These are phyloP conservation scores for Geothlypis trichas DNA, from an alignment of 2,113 vertebrate species.

Conservation along the genomic window DNA sequence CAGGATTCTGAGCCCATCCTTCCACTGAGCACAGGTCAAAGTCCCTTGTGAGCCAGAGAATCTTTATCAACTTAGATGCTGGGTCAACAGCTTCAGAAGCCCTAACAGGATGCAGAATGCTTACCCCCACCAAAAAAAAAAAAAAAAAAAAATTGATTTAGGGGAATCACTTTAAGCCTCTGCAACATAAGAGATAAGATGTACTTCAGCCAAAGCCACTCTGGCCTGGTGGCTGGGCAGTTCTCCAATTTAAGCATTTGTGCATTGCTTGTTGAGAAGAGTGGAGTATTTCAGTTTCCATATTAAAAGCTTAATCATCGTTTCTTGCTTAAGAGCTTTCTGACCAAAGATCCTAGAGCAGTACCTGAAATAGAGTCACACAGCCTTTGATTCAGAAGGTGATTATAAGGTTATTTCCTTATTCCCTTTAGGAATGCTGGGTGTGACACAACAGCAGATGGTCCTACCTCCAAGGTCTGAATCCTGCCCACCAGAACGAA, in stretches of 20 bases:
- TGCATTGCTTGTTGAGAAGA: not conserved
- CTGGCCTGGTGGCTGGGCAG: not conserved
- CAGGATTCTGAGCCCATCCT: not conserved
- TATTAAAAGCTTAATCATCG: constrained; percentile 35
- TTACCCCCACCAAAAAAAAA: not conserved
- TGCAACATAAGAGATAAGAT: not conserved
- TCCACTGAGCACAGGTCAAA: not conserved
- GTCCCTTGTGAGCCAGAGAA: not conserved
- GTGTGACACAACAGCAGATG: not conserved
- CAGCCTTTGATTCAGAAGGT: not conserved
- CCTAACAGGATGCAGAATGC: not conserved
- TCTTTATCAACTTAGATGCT: not conserved
- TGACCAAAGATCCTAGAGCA: not conserved
- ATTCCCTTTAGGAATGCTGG: not conserved
- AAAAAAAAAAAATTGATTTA: not conserved
- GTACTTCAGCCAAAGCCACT: not conserved
- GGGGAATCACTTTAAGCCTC: not conserved
- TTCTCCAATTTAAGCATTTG: constrained; percentile 20
- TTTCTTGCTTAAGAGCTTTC: not conserved
- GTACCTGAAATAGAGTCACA: not conserved
- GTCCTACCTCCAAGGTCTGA: not conserved
- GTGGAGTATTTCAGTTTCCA: not conserved
- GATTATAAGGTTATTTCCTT: not conserved
- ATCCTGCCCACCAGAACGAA: not conserved
- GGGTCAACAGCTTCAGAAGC: not conserved